These are phyloP conservation scores for Metacarcinus magister DNA, from an alignment of 2,888 invertebrate genomes.

Conservation along the genomic window DNA sequence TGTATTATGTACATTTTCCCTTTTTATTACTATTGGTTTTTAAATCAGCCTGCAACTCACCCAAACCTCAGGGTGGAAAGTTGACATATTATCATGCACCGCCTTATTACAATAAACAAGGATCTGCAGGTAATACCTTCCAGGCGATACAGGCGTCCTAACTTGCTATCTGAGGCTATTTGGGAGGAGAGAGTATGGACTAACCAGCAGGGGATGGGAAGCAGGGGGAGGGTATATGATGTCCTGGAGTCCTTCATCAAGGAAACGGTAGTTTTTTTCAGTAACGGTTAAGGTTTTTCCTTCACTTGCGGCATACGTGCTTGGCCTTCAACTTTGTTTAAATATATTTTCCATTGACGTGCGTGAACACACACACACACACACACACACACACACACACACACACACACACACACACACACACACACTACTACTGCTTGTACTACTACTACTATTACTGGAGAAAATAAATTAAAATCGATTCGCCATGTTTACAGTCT, in stretches of 20 bases:
- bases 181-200: neutral
- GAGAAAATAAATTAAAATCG: neutral
- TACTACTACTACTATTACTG: too few relatives aligned
- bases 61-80: neutral
- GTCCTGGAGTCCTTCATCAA: neutral
- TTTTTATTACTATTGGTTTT: neutral
- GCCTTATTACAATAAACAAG: neutral
- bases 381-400: neutral
- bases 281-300: neutral
- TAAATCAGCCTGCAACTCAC: neutral
- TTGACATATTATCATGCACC: neutral
- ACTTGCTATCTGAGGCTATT: neutral
- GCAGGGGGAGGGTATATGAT: neutral
- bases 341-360: neutral
- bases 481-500: neutral
- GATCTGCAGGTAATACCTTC: neutral
- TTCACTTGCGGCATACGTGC: neutral
- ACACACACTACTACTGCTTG: too few relatives aligned
- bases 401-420: too few relatives aligned
- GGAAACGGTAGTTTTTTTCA: neutral
- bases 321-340: neutral
- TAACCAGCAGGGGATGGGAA: neutral
- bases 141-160: neutral
- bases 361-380: neutral
- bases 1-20: neutral